Evolutionary conservation across 2,797 vertebrate genomes (phyloP).

Genomic region (Gambelia wislizenii): DNA sequence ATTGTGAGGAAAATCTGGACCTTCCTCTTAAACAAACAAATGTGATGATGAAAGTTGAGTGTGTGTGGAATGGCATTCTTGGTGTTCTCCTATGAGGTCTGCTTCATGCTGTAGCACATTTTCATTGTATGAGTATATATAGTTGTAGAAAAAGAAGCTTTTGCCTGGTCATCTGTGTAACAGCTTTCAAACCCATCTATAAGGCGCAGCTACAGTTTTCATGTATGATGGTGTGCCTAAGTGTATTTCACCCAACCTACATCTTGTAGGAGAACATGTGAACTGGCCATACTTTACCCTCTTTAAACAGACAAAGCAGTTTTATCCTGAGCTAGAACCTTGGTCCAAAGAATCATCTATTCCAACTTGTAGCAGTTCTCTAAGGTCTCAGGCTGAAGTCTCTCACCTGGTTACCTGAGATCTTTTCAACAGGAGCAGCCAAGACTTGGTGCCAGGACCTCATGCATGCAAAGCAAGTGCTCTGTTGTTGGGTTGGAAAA

Average conservation of each 20-base stretch:
- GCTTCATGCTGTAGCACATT: not conserved
- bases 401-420: not conserved
- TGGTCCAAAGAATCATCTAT: not conserved
- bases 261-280: not conserved
- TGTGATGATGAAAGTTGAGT: rapidly evolving
- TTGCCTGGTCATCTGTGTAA: not conserved
- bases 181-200: not conserved
- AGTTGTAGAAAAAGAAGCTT: not conserved
- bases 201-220: not conserved
- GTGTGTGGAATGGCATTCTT: not conserved
- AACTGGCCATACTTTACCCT: not conserved
- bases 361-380: not conserved
- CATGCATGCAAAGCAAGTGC: too few relatives aligned
- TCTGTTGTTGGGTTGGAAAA: too few relatives aligned
- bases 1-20: slow-evolving; percentile 70
- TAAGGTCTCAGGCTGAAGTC: not conserved
- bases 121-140: not conserved
- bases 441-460: not conserved
- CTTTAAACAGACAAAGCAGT: not conserved
- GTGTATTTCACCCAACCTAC: not conserved
- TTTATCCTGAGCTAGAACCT: not conserved
- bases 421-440: not conserved
- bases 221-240: not conserved
- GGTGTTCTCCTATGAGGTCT: not conserved
- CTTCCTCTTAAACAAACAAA: slow-evolving; percentile 53